phyloP scores from a whole-genome alignment of 2,113 vertebrate genomes.

The Percina caprodes region DNA sequence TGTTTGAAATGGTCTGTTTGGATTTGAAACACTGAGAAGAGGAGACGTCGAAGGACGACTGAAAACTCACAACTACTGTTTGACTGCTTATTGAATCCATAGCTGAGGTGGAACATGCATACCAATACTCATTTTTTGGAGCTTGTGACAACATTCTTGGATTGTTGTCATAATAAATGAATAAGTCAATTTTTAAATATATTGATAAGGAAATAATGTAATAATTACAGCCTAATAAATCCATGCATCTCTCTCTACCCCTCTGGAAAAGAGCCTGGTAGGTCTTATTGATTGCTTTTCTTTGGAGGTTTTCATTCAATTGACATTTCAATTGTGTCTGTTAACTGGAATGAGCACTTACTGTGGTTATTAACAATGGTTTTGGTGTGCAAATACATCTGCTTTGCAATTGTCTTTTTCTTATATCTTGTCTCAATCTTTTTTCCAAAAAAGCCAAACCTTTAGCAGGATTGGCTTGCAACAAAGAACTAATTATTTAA shows the following conservation, averaged over 20 bases:
- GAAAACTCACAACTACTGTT: not conserved
- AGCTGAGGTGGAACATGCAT: not conserved
- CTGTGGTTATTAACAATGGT: not conserved
- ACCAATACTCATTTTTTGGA: not conserved
- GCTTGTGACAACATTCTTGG: not conserved
- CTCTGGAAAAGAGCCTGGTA: not conserved
- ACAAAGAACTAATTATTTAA: not conserved
- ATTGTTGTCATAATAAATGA: not conserved
- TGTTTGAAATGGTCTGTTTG: conserved; percentile 53
- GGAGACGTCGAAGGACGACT: conserved; percentile 10
- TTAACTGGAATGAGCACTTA: not conserved
- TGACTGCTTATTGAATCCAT: conserved; percentile 3
- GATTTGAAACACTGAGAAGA: conserved; percentile 32
- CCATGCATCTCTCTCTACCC: not conserved
- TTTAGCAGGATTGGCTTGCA: not conserved
- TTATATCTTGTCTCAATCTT: not conserved
- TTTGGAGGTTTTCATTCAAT: not conserved
- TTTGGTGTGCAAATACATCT: not conserved
- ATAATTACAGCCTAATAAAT: conserved; percentile 2
- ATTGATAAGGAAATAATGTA: not conserved
- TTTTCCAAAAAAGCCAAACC: not conserved
- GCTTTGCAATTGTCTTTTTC: not conserved
- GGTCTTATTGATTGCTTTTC: not conserved
- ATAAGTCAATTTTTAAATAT: not conserved
- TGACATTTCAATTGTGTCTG: not conserved